Evolutionary conservation across 2,113 vertebrate genomes (phyloP), one percentile per base, ranked within the genome.

Genomic region (Sinocyclocheilus anophthalmus): DNA sequence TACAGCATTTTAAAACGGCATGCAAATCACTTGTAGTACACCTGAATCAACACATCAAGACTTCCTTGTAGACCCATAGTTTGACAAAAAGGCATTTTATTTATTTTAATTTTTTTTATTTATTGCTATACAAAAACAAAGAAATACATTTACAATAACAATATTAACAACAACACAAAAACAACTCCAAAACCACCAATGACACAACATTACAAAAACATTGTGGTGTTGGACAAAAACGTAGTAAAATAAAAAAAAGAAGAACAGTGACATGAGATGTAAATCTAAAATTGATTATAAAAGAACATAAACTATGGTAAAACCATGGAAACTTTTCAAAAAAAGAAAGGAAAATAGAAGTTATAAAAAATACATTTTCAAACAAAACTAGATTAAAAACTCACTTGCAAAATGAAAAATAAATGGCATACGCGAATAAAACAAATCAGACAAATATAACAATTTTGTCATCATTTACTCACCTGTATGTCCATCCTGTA

Each of bases 21-120:
- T 81, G 57, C 78, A 63, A 81, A 45, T 75, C 22, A 81, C 22
- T 69, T 77, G 30, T 8, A 69, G 42, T 33, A 33, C 42, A 82
- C 24, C 80, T 82, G 63, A 82, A 82, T 70, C 26, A 79, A 79
- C 77, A 61, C 33, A 26, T 76, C 48, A 48, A 48, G 22, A 11
- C 14, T 65, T 16, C 22, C 37, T 24, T 48, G 22, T 76, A n/a
- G 72, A 72, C 69, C 20, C 69, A 22, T 39, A 11, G 12, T 24
- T 48, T 48, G 42, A 45, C 69, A 10, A 16, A 39, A 70, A 70
- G 16, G 22, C 70, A 45, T 73, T 73, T 45, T 42, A 73, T 6
- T 30, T 37, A 37, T 3, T 50, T 12, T 7, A 24, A 11, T 12
- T 12, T 10, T 63, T 63, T 42, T 42, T 1, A 61, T 61, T n/a